Percentiles rank a stretch among this genome's conserved stretches.
These are phyloP conservation scores for Taenaris catops DNA, from an alignment of 2,888 invertebrate species.

Conservation along the genomic window DNA sequence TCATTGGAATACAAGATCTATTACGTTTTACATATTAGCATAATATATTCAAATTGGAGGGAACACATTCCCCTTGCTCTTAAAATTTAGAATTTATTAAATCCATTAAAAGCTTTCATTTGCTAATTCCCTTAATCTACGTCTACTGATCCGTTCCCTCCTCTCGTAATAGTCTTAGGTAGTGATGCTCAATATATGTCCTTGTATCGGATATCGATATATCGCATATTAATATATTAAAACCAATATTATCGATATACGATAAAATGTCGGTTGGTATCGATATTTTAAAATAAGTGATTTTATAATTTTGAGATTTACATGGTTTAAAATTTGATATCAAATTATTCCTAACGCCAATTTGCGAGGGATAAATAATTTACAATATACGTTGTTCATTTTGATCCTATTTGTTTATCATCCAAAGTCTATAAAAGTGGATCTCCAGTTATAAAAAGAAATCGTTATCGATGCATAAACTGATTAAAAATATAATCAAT, in stretches of 20 bases:
- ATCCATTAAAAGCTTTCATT: constrained; percentile 46
- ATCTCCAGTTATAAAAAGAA: no score
- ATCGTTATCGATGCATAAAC: no score
- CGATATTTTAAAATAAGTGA: no score
- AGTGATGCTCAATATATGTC: constrained; percentile 3
- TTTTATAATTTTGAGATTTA: no score
- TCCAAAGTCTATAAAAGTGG: no score
- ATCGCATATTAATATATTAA: constrained; percentile 1
- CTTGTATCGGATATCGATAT: neutral
- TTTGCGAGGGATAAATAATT: no score
- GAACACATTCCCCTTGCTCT: constrained; percentile 41
- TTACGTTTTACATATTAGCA: constrained; percentile 33
- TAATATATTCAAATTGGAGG: constrained; percentile 44
- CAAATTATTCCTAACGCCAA: no score
- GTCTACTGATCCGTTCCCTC: constrained; percentile 47
- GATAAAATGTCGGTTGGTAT: no score
- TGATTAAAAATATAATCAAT: no score
- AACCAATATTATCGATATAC: constrained; percentile 2
- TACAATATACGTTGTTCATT: no score
- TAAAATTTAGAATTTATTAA: constrained; percentile 42
- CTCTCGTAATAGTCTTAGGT: constrained; percentile 29
- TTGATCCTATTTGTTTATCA: no score
- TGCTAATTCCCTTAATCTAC: constrained; percentile 45
- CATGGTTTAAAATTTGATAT: no score
- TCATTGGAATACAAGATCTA: constrained; percentile 27